Conservation (phyloP, 2,797 vertebrate species). For the Acropternis orthonyx region DNA sequence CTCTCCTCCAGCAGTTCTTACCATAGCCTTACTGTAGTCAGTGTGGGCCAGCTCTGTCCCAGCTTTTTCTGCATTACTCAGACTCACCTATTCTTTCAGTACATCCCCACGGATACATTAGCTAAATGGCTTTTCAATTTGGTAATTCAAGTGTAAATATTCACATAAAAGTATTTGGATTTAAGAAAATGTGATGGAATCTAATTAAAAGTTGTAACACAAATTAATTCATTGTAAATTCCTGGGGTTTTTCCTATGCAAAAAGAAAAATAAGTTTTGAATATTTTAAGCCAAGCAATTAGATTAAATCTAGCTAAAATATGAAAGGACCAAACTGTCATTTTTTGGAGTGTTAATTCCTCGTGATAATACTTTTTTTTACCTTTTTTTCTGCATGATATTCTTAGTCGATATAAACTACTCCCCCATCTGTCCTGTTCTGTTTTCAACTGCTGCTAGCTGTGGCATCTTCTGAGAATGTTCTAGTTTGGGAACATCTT, state of each 20-base stretch:
- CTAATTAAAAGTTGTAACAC: neutral
- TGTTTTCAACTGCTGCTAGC: neutral
- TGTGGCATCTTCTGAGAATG: neutral
- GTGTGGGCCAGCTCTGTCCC: neutral
- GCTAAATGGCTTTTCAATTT: neutral
- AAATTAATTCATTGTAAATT: neutral
- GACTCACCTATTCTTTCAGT: neutral
- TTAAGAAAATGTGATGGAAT: neutral
- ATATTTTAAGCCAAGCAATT: neutral
- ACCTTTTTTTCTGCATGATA: neutral
- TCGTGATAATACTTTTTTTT: neutral
- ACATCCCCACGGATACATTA: neutral
- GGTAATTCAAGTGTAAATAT: neutral
- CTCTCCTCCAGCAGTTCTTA: neutral
- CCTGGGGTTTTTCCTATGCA: neutral
- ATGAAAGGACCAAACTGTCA: neutral
- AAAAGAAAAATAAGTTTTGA: neutral
- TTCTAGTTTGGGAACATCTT: neutral
- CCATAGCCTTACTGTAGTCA: accelerated
- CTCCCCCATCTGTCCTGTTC: neutral
- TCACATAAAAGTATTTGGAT: neutral
- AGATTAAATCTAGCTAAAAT: neutral
- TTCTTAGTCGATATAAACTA: neutral
- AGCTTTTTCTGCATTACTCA: neutral
- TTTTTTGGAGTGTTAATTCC: neutral